Percentiles rank a stretch among this genome's conserved stretches.
phyloP scores from a whole-genome alignment of 2,113 vertebrate species.

The Dicerorhinus sumatrensis region DNA sequence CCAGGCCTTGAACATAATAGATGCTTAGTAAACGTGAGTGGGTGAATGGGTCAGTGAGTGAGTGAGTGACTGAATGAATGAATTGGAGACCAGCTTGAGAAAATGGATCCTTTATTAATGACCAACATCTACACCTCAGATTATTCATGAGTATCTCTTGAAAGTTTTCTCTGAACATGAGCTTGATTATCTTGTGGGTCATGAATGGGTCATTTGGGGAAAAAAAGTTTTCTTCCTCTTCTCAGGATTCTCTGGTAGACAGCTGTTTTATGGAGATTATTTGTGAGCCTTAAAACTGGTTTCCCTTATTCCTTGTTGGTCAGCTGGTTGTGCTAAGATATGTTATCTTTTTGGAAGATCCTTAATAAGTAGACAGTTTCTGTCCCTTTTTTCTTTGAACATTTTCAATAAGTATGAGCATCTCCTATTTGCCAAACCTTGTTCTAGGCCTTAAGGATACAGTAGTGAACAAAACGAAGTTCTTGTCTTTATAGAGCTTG shows the following conservation, averaged over 20 bases:
- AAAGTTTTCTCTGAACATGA: conserved; percentile 9
- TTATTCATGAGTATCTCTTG: not conserved
- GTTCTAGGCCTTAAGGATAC: not conserved
- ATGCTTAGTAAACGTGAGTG: not conserved
- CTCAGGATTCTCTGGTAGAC: not conserved
- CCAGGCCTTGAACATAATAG: not conserved
- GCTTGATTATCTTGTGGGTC: not conserved
- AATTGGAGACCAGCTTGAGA: not conserved
- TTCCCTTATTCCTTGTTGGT: not conserved
- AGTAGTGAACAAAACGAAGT: conserved; percentile 7
- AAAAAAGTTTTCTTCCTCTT: not conserved
- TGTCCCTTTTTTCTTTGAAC: not conserved
- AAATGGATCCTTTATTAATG: not conserved
- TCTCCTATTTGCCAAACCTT: not conserved
- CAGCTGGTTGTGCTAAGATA: conserved; percentile 29
- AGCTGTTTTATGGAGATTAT: not conserved
- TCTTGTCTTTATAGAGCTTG: not conserved
- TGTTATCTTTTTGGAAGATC: not conserved
- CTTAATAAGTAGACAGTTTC: not conserved
- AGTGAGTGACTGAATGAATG: not conserved
- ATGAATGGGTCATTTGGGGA: not conserved
- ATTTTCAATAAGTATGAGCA: not conserved
- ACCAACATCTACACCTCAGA: not conserved
- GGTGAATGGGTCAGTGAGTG: not conserved
- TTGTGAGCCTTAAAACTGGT: not conserved